phyloP scores from a whole-genome alignment of 1,140 invertebrate genomes.

The Drosophila nasuta region DNA sequence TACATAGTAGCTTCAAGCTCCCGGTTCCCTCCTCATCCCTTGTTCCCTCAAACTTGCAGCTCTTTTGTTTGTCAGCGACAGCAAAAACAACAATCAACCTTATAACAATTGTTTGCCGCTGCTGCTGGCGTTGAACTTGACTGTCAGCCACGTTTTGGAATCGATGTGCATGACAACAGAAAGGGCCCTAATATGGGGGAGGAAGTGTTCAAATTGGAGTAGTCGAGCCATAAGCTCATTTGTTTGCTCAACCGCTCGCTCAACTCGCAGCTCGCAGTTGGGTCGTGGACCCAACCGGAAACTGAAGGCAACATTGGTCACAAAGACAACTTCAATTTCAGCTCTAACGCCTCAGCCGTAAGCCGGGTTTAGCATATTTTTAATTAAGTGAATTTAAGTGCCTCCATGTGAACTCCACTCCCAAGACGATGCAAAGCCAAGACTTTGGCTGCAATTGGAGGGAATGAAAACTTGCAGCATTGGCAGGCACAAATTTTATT shows the following conservation, averaged over 20 bases:
- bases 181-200: conserved; percentile 75
- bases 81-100: conserved; percentile 43
- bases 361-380: conserved; percentile 56
- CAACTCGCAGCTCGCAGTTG: background rate
- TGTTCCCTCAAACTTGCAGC: background rate
- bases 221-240: conserved; percentile 62
- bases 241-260: conserved; percentile 60
- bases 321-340: conserved; percentile 47
- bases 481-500: conserved; percentile 54
- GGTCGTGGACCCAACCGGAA: conserved; percentile 54
- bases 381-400: conserved; percentile 61
- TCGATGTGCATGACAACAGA: conserved; percentile 81
- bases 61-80: conserved; percentile 61
- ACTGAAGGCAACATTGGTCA: conserved; percentile 67
- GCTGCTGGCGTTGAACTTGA: conserved; percentile 81
- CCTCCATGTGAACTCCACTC: conserved; percentile 13
- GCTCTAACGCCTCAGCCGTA: conserved; percentile 30
- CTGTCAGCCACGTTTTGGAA: conserved; percentile 73
- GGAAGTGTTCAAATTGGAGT: conserved; percentile 80
- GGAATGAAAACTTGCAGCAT: conserved; percentile 32
- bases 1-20: conserved; percentile 12
- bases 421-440: conserved; percentile 29
- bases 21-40: background rate
- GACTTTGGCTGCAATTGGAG: conserved; percentile 19
- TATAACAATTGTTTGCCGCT: conserved; percentile 61